Evolutionary conservation across 1,140 invertebrate genomes (phyloP), one percentile per base, ranked within the genome.

Genomic region (Drosophila truncata): DNA sequence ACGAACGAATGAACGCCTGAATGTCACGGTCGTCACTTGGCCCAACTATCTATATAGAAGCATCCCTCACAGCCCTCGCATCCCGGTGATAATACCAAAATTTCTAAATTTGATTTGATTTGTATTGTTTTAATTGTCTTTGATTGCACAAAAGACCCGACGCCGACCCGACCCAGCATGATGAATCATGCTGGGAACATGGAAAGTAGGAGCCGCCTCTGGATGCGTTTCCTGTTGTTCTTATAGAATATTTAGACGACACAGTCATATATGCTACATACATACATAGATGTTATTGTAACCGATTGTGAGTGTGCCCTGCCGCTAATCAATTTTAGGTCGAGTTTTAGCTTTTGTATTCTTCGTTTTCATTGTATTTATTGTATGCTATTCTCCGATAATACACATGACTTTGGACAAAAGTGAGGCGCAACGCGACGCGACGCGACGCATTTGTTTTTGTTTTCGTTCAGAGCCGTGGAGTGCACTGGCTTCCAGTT

Each of bases 91-190:
- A 55, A 16, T 55, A 37, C 31, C 52, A 1, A 37, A 37, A 35
- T 25, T 55, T n/a, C 14, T 4, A 37, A 16, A 37, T 37, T 55
- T 50, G 25, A 73, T 73, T 83, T 83, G 65, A 25, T 60, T 52
- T 47, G 69, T 57, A 80, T 84, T 78, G 62, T 49, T 88, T 84
- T 88, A 88, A 87, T 88, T 88, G 72, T 33, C 39, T 31, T 31
- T 88, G 58, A 87, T 87, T 87, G 72, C 77, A 87, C 80, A 87
- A 88, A 87, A 70, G 60, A 47, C 25, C 37, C 37, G 25, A 76
- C 27, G 46, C 65, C 67, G 70, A 52, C 47, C 23, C 50, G 46
- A 18, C 16, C 37, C n/a, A n/a, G n/a, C n/a, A n/a, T 16, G 14
- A 52, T 77, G 74, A 77, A 39, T 77, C 74, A 77, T 52, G 13